Conservation (phyloP, 2,888 invertebrate species). For the Brachynemurus nebulosus region DNA sequence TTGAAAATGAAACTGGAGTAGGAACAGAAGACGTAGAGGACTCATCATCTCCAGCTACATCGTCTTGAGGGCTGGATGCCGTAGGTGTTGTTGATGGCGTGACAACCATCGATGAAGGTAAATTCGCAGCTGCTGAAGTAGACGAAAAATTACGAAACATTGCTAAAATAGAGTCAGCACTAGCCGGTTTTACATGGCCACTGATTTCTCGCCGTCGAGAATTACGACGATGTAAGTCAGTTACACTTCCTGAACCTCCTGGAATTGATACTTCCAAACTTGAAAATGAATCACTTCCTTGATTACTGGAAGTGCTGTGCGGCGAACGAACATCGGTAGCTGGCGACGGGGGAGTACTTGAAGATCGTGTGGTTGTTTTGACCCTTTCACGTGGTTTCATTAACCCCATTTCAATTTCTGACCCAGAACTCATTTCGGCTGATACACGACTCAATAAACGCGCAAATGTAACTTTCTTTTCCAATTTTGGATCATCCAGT, state of each 20-base stretch:
- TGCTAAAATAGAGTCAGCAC: constrained; percentile 65
- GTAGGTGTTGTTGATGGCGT: constrained; percentile 60
- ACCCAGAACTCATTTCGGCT: constrained; percentile 63
- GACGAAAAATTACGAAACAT: constrained; percentile 64
- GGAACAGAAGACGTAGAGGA: constrained; percentile 54
- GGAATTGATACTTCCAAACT: constrained; percentile 54
- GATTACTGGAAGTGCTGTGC: constrained; percentile 59
- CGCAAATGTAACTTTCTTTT: constrained; percentile 68
- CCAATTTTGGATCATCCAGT: constrained; percentile 51
- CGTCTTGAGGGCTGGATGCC: constrained; percentile 61
- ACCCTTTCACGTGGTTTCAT: constrained; percentile 23
- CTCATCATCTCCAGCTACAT: constrained; percentile 51
- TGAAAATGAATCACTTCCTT: constrained; percentile 64
- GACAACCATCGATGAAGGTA: constrained; percentile 45
- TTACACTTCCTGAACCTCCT: constrained; percentile 41
- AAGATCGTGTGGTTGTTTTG: constrained; percentile 30
- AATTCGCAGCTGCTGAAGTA: constrained; percentile 41
- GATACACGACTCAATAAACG: constrained; percentile 58
- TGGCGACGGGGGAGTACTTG: constrained; percentile 50
- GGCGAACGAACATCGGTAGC: constrained; percentile 45
- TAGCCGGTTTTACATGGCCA: constrained; percentile 48
- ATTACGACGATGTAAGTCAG: constrained; percentile 28
- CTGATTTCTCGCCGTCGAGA: constrained; percentile 24
- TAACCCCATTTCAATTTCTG: constrained; percentile 45
- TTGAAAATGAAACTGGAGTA: constrained; percentile 44